Base-by-base conservation (phyloP, 2,113 vertebrate genomes). In the Pyrgilauda ruficollis region DNA sequence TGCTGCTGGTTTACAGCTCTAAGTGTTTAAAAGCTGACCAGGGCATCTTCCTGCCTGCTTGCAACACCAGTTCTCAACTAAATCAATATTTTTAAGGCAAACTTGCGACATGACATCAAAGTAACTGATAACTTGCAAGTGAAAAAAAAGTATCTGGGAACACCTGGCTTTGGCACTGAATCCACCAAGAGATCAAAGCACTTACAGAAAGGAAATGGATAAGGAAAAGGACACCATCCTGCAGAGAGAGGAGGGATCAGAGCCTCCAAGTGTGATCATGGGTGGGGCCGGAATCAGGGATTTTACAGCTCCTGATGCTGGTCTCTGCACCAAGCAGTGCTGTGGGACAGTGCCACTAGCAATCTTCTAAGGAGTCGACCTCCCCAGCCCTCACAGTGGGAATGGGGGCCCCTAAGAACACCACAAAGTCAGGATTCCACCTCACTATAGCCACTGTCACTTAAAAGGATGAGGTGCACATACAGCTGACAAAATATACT, bases 291-390 rank as follows among this genome's bases (percentile, higher is more conserved):
- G 47, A 49, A 35, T 30, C 47, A 24, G 84, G 13, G 33, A 64
- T 46, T 20, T 31, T 20, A 35, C 41, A 59, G 19, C 50, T 93
- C 66, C 92, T 72, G 33, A 55, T 39, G 30, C 11, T 22, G 30
- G 22, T 19, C 27, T 64, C 55, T 66, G 44, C 69, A 59, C 14
- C 2, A 3, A 41, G 31, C 3, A 1, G 26, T 0, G 0, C 15
- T 11, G 41, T 1, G 2, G 44, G 49, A 78, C 4, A 4, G 27
- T 15, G 18, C 27, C 72, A 56, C 17, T 7, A 47, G 8, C 9
- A 19, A 13, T 64, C 14, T 61, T 41, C 46, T 33, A 18, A 55
- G 13, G 5, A 77, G 6, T 17, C 0, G 0, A 63, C 21, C 6
- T 64, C 33, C 26, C 21, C 30, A 66, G 37, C 16, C 16, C 46